Percentiles rank a stretch among this genome's conserved stretches.
These are phyloP conservation scores for Tolypeutes matacus DNA, from an alignment of 2,797 vertebrate species.

Conservation along the genomic window DNA sequence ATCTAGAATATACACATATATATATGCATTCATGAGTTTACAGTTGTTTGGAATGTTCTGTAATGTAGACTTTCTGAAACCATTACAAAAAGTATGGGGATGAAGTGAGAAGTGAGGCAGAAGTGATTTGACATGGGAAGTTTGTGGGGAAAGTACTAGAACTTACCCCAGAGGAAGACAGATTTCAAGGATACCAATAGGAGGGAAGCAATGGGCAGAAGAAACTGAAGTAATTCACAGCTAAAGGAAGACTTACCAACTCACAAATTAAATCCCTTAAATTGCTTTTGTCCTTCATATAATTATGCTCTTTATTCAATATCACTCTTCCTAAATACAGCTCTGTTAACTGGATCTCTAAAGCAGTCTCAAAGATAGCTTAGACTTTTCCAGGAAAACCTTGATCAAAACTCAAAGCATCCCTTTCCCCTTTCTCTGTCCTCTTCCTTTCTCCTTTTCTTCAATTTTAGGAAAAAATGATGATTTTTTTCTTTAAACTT, in stretches of 20 bases:
- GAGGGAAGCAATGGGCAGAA: neutral
- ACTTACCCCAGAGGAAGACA: neutral
- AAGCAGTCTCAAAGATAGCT: neutral
- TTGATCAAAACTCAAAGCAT: constrained; percentile 58
- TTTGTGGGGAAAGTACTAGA: neutral
- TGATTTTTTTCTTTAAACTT: constrained; percentile 1
- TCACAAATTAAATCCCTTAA: neutral
- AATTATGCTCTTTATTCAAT: neutral
- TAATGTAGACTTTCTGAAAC: constrained; percentile 20
- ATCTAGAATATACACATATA: too few species aligned
- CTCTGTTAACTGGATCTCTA: neutral
- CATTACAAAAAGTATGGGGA: neutral
- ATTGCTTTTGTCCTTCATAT: neutral
- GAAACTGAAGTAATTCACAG: neutral
- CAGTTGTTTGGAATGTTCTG: neutral
- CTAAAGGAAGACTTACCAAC: neutral
- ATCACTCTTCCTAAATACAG: neutral
- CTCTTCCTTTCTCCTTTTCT: constrained; percentile 40
- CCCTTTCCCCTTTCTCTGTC: neutral
- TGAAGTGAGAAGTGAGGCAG: neutral
- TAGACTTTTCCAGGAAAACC: neutral
- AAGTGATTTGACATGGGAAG: neutral
- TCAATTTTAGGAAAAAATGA: constrained; percentile 27
- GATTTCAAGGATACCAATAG: neutral
- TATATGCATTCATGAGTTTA: neutral